These are phyloP conservation scores for Caenorhabditis sulstoni DNA, from an alignment of 2,888 invertebrate genomes.

Conservation along the genomic window DNA sequence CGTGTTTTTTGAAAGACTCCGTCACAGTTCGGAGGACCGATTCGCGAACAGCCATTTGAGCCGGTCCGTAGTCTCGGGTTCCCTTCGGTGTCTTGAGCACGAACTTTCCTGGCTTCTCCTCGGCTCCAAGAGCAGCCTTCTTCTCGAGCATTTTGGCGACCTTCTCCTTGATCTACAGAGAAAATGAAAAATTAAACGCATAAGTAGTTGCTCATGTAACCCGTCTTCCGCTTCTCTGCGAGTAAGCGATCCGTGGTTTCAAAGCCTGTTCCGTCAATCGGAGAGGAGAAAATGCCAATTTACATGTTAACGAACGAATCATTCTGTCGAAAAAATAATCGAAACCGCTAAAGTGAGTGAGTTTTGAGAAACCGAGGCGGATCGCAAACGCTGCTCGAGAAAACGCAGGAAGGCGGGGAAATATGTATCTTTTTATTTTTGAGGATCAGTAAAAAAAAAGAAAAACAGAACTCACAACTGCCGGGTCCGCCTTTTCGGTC, in stretches of 20 bases:
- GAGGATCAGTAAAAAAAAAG: not conserved
- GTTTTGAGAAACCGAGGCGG: constrained; percentile 10
- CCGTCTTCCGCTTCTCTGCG: constrained; percentile 76
- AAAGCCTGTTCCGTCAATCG: constrained; percentile 38
- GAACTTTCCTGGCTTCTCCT: constrained; percentile 68
- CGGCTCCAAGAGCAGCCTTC: constrained; percentile 86
- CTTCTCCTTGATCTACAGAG: constrained; percentile 92
- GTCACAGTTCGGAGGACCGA: constrained; percentile 87
- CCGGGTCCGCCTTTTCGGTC: constrained; percentile 58
- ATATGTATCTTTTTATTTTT: constrained; percentile 4
- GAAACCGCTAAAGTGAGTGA: not conserved
- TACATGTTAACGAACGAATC: constrained; percentile 24
- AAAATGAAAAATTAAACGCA: constrained; percentile 37
- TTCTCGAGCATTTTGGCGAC: constrained; percentile 89
- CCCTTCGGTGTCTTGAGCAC: constrained; percentile 79
- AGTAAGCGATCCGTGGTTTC: constrained; percentile 67
- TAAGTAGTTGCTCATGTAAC: constrained; percentile 52
- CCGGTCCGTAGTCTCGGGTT: constrained; percentile 90
- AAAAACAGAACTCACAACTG: constrained; percentile 64
- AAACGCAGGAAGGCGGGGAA: constrained; percentile 3
- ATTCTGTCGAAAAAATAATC: not conserved
- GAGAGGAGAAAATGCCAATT: constrained; percentile 34
- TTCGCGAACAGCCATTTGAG: constrained; percentile 92
- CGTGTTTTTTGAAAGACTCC: constrained; percentile 93
- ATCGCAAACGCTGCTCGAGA: constrained; percentile 24